Conservation (phyloP, 1,140 invertebrate genomes). For the Drosophila pseudoananassae region DNA sequence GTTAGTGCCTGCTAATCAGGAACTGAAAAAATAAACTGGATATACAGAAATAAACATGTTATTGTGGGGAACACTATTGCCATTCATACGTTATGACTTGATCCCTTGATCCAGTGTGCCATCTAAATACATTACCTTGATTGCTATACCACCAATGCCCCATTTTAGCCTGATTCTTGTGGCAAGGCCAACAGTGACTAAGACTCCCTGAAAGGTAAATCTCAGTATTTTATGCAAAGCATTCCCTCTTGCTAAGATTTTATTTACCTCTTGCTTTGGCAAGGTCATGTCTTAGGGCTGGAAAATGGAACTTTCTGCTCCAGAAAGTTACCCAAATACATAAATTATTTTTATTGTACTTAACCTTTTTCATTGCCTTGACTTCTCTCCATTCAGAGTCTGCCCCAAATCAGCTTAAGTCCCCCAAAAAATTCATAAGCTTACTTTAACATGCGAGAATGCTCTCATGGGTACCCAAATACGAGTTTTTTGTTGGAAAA, state of each 20-base stretch:
- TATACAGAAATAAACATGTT: neutral
- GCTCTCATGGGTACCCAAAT: neutral
- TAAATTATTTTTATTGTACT: constrained; percentile 54
- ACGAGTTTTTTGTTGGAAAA: neutral
- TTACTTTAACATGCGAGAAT: constrained; percentile 30
- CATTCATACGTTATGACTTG: too few relatives aligned
- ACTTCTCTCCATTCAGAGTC: constrained; percentile 16
- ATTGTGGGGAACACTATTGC: neutral
- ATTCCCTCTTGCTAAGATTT: constrained; percentile 12
- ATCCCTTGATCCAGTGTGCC: too few relatives aligned
- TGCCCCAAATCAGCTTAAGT: constrained; percentile 46
- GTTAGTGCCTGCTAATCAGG: neutral
- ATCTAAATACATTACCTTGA: constrained; percentile 9
- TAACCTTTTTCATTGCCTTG: constrained; percentile 46
- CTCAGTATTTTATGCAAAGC: constrained; percentile 28
- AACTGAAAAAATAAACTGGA: neutral
- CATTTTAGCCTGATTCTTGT: constrained; percentile 1
- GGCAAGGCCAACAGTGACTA: constrained; percentile 1
- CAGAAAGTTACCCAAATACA: constrained; percentile 42
- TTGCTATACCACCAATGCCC: constrained; percentile 16
- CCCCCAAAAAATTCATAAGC: constrained; percentile 43
- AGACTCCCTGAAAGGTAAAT: constrained; percentile 12
- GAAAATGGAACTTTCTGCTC: constrained; percentile 34
- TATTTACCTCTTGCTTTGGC: constrained; percentile 19
- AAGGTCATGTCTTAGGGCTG: constrained; percentile 20